Evolutionary conservation across 2,113 vertebrate genomes (phyloP).

Genomic region (Accipiter virgatus): DNA sequence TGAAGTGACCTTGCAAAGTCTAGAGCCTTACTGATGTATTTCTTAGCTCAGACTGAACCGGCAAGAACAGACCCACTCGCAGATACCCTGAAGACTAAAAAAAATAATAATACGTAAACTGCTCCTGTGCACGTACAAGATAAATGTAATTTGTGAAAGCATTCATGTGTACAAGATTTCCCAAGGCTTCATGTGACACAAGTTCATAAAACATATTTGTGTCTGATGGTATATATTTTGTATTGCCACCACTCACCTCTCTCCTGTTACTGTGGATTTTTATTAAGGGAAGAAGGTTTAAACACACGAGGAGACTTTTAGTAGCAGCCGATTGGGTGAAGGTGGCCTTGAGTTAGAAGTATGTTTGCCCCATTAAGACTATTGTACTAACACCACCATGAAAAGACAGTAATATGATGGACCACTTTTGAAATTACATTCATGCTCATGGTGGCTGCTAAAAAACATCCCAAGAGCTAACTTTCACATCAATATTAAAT

Average conservation of each 20-base stretch:
- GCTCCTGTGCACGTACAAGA: not conserved
- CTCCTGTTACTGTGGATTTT: not conserved
- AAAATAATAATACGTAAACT: not conserved
- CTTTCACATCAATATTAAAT: not conserved
- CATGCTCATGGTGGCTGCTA: not conserved
- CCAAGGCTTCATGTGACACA: not conserved
- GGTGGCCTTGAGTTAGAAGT: not conserved
- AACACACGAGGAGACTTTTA: not conserved
- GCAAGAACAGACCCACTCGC: not conserved
- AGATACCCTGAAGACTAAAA: not conserved
- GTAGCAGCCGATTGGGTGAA: not conserved
- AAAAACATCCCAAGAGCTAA: not conserved
- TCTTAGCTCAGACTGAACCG: not conserved
- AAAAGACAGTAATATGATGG: not conserved
- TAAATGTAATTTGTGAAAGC: slow-evolving; percentile 3
- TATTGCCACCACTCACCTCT: not conserved
- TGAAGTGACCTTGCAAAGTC: not conserved
- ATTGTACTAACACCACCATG: not conserved
- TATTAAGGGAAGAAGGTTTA: not conserved
- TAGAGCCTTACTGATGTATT: not conserved
- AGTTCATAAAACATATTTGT: not conserved
- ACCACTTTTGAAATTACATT: not conserved
- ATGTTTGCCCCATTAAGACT: not conserved
- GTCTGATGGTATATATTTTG: not conserved
- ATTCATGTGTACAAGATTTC: not conserved